Evolutionary conservation across 2,888 invertebrate species (phyloP).

Genomic region (Epinotia demarniana): DNA sequence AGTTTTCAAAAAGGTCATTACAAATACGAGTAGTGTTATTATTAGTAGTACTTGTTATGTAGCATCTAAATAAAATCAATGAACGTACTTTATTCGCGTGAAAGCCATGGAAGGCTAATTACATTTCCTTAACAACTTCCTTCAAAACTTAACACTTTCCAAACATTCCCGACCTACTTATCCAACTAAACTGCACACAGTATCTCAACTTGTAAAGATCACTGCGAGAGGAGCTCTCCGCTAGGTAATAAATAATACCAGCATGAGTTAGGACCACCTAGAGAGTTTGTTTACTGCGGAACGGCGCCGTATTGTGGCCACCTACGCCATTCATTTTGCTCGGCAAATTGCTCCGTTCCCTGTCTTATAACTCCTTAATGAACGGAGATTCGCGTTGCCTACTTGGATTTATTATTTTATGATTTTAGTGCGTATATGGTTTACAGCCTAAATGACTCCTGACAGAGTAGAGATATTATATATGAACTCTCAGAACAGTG

Average conservation of each 20-base stretch:
- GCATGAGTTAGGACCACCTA: conserved; percentile 82
- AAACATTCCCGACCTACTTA: conserved; percentile 35
- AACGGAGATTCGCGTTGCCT: conserved; percentile 59
- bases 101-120: neutral
- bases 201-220: conserved; percentile 46
- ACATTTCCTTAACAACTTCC: neutral
- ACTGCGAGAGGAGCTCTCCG: conserved; percentile 63
- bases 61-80: neutral
- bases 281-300: conserved; percentile 79
- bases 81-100: neutral
- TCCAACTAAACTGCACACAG: conserved; percentile 27
- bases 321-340: conserved; percentile 82
- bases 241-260: conserved; percentile 80
- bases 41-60: neutral
- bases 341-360: conserved; percentile 81
- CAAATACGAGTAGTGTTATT: too few relatives aligned
- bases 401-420: conserved; percentile 42
- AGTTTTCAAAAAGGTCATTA: too few relatives aligned
- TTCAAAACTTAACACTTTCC: conserved; percentile 29
- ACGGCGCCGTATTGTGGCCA: conserved; percentile 76
- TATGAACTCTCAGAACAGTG: too few relatives aligned
- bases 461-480: neutral
- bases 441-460: neutral
- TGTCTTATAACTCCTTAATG: conserved; percentile 83
- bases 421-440: conserved; percentile 17